Evolutionary conservation across 2,888 invertebrate genomes (phyloP).

Genomic region (Plagiodera versicolora): DNA sequence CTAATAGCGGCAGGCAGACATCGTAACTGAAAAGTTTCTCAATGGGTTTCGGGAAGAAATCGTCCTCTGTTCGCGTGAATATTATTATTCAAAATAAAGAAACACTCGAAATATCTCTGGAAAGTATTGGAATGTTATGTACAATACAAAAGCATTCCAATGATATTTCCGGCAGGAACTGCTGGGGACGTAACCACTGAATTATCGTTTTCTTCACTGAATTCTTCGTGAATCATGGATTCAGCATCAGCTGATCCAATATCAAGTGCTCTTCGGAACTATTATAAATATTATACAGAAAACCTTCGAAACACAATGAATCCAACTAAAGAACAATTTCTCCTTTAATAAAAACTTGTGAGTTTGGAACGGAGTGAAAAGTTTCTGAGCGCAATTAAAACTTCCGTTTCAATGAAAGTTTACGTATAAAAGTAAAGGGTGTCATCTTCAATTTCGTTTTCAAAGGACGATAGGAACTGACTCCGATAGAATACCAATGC

Average conservation of each 20-base stretch:
- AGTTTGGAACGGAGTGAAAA: constrained; percentile 33
- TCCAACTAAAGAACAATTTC: constrained; percentile 17
- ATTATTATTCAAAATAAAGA: constrained; percentile 28
- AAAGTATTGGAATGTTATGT: constrained; percentile 24
- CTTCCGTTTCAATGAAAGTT: constrained; percentile 46
- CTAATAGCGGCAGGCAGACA: constrained; percentile 16
- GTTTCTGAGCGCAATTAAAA: constrained; percentile 45
- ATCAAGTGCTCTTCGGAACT: too few relatives aligned
- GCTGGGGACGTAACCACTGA: too few relatives aligned
- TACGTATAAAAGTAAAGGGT: constrained; percentile 41
- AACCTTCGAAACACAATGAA: too few relatives aligned
- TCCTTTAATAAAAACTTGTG: constrained; percentile 26
- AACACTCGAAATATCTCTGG: constrained; percentile 18
- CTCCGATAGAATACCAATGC: constrained; percentile 41
- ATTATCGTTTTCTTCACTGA: too few relatives aligned
- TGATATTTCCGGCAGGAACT: too few relatives aligned
- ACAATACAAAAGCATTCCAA: background rate
- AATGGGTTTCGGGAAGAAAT: constrained; percentile 29
- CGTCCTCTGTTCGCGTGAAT: constrained; percentile 27
- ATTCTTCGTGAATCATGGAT: background rate
- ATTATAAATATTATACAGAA: too few relatives aligned
- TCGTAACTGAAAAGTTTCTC: constrained; percentile 27
- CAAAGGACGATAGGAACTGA: constrained; percentile 37
- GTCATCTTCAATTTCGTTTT: constrained; percentile 49
- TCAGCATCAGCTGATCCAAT: too few relatives aligned